A percentile compares a stretch with the other conserved stretches of the same genome.
Evolutionary conservation across 1,140 invertebrate genomes (phyloP).

Genomic region (Drosophila ananassae): DNA sequence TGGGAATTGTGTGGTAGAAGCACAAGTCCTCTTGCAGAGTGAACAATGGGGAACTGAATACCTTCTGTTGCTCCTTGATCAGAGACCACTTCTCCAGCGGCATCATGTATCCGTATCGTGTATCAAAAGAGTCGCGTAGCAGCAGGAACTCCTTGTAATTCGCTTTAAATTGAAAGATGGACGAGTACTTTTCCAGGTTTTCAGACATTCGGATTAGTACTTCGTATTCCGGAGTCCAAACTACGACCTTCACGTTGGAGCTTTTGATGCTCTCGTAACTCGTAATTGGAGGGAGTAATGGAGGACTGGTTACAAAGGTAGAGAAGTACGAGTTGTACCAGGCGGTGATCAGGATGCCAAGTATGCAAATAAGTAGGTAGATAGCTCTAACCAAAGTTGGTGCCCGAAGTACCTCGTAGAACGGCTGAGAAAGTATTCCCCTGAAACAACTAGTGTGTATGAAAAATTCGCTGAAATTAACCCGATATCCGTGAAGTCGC

Average conservation of each 20-base stretch:
- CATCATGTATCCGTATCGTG: conserved; percentile 64
- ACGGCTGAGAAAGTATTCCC: conserved; percentile 61
- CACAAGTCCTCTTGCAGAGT: conserved; percentile 53
- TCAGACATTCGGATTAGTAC: conserved; percentile 5
- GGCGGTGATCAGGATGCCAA: conserved; percentile 63
- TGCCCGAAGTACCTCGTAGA: conserved; percentile 37
- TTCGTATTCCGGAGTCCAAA: conserved; percentile 60
- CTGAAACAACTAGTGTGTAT: conserved; percentile 65
- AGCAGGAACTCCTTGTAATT: conserved; percentile 47
- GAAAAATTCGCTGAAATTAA: conserved; percentile 28
- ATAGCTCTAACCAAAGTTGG: conserved; percentile 47
- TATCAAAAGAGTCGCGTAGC: conserved; percentile 63
- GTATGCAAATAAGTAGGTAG: conserved; percentile 59
- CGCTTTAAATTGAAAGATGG: conserved; percentile 49
- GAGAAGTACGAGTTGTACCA: conserved; percentile 73
- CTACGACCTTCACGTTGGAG: conserved; percentile 43
- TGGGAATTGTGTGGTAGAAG: conserved; percentile 50
- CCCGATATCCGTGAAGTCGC: conserved; percentile 41
- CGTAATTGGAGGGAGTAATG: conserved; percentile 12
- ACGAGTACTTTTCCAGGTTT: conserved; percentile 36
- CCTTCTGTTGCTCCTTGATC: conserved; percentile 57
- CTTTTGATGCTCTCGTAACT: conserved; percentile 54
- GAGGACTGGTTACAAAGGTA: conserved; percentile 63
- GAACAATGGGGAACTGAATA: conserved; percentile 66
- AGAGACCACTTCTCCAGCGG: conserved; percentile 63